phyloP scores from a whole-genome alignment of 2,113 vertebrate genomes.

The Leptobrachium leishanense region DNA sequence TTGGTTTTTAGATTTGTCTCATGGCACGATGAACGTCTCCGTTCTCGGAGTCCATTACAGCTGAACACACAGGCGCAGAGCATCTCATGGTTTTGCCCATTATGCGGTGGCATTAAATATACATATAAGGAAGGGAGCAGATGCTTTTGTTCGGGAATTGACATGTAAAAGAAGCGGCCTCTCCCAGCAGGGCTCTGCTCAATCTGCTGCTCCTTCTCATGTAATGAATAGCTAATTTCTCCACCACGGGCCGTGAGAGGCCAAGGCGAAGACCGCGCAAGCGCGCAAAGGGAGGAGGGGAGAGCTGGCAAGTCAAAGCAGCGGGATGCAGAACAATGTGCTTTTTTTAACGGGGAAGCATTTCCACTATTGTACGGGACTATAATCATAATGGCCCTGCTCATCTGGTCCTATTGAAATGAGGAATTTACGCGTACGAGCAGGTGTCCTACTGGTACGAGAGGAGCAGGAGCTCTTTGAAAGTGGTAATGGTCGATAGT shows the following conservation, averaged over 20 bases:
- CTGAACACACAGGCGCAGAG: conserved; percentile 63
- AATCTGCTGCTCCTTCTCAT: conserved; percentile 60
- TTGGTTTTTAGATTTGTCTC: conserved; percentile 1
- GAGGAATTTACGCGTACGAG: conserved; percentile 49
- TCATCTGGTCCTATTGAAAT: conserved; percentile 58
- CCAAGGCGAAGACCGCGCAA: conserved; percentile 17
- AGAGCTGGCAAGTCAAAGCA: conserved; percentile 52
- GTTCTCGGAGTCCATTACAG: conserved; percentile 54
- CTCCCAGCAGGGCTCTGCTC: conserved; percentile 61
- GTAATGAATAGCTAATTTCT: conserved; percentile 74
- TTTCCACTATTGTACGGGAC: conserved; percentile 60
- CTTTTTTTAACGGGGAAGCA: conserved; percentile 62
- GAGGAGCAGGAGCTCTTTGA: too few species aligned
- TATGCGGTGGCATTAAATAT: conserved; percentile 62
- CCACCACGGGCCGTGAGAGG: conserved; percentile 60
- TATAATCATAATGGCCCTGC: conserved; percentile 54
- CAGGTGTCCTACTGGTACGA: conserved; percentile 24
- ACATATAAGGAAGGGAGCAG: conserved; percentile 66
- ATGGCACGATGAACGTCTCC: conserved; percentile 43
- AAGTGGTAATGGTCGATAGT: too few species aligned
- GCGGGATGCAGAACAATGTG: conserved; percentile 58
- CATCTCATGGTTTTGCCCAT: conserved; percentile 60
- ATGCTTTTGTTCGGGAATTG: conserved; percentile 66
- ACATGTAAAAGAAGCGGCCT: conserved; percentile 59
- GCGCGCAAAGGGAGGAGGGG: conserved; percentile 36